Evolutionary conservation across 2,888 invertebrate species (phyloP).

Genomic region (Penaeus monodon): DNA sequence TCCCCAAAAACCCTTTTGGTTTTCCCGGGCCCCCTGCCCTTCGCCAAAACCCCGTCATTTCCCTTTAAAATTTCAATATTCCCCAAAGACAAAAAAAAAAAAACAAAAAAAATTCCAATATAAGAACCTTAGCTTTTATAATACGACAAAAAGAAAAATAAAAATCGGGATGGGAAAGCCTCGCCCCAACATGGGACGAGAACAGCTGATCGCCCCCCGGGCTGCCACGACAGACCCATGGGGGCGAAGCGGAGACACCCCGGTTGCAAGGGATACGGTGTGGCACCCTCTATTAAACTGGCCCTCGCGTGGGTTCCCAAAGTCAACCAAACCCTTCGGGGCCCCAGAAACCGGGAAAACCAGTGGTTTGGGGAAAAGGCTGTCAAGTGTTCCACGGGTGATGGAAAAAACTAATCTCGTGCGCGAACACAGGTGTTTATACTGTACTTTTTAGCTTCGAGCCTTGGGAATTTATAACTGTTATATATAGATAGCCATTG

Average conservation of each 20-base stretch:
- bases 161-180: background rate
- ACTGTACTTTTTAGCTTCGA: too few relatives aligned
- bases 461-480: too few relatives aligned
- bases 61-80: too few relatives aligned
- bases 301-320: constrained; percentile 36
- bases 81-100: too few relatives aligned
- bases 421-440: too few relatives aligned
- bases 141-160: too few relatives aligned
- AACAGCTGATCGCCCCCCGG: constrained; percentile 16
- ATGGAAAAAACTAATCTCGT: too few relatives aligned
- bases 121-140: background rate
- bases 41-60: too few relatives aligned
- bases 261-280: background rate
- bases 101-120: background rate
- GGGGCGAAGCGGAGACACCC: background rate
- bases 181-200: too few relatives aligned
- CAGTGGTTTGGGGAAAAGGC: constrained; percentile 96
- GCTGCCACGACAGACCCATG: background rate
- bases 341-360: constrained; percentile 99
- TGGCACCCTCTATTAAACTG: constrained; percentile 16
- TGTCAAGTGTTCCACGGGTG: constrained; percentile 86
- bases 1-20: background rate
- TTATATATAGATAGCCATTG: too few relatives aligned
- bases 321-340: constrained; percentile 84
- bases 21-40: too few relatives aligned